Conservation (phyloP, 2,797 vertebrate genomes). For the Champsocephalus esox region DNA sequence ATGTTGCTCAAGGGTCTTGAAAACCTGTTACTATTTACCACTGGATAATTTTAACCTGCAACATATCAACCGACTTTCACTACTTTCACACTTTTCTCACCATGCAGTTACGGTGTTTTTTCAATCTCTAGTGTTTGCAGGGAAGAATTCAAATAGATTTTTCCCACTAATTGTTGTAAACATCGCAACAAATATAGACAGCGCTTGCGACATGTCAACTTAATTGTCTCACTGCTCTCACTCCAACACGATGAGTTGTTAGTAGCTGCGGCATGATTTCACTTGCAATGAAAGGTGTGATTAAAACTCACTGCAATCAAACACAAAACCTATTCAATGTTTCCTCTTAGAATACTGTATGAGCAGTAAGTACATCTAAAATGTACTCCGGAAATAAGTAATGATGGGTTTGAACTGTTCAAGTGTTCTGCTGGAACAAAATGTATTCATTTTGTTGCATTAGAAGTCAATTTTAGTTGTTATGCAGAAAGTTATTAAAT, state of each 20-base stretch:
- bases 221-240: constrained; percentile 47
- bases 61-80: constrained; percentile 46
- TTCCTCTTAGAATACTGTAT: constrained; percentile 6
- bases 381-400: not conserved
- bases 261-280: constrained; percentile 20
- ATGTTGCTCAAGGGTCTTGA: constrained; percentile 62
- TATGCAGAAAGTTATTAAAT: constrained; percentile 1
- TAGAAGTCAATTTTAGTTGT: constrained; percentile 11
- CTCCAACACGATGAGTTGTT: constrained; percentile 32
- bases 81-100: constrained; percentile 22
- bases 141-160: constrained; percentile 65
- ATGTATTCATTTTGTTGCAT: constrained; percentile 10
- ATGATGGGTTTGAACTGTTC: constrained; percentile 11
- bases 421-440: constrained; percentile 7
- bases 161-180: constrained; percentile 58
- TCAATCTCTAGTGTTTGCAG: constrained; percentile 32
- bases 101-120: not conserved
- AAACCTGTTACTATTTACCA: constrained; percentile 60
- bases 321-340: constrained; percentile 8
- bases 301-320: constrained; percentile 26
- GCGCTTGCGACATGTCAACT: constrained; percentile 52
- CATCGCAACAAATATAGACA: constrained; percentile 45
- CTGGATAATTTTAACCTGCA: constrained; percentile 56
- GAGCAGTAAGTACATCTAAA: constrained; percentile 9
- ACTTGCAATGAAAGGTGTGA: not conserved